Evolutionary conservation across 2,113 vertebrate genomes (phyloP).

Genomic region (Rhadina sibilatrix): DNA sequence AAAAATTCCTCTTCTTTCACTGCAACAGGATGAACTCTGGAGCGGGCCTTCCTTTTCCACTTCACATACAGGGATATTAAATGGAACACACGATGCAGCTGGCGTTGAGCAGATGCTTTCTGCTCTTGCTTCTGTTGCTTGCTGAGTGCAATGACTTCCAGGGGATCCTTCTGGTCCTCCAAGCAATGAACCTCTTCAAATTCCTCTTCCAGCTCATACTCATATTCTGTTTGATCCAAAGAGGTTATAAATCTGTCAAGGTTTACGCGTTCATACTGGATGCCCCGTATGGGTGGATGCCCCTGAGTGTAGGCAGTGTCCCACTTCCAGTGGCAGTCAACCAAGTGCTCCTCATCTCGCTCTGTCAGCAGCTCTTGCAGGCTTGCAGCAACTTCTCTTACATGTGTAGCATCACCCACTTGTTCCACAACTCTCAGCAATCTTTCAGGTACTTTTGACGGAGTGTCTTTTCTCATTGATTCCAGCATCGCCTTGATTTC

Average conservation of each 20-base stretch:
- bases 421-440: slow-evolving; percentile 52
- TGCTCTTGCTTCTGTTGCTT: slow-evolving; percentile 69
- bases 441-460: slow-evolving; percentile 65
- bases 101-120: slow-evolving; percentile 60
- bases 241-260: slow-evolving; percentile 58
- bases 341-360: slow-evolving; percentile 72
- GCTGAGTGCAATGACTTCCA: slow-evolving; percentile 68
- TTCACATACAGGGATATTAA: slow-evolving; percentile 56
- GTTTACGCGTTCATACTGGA: slow-evolving; percentile 66
- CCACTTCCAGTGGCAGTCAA: slow-evolving; percentile 80
- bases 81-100: slow-evolving; percentile 41
- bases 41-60: slow-evolving; percentile 64
- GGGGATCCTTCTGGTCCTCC: slow-evolving; percentile 69
- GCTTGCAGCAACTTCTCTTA: slow-evolving; percentile 54
- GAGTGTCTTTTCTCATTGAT: not conserved
- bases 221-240: not conserved
- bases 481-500: slow-evolving; percentile 26
- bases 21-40: not conserved
- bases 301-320: slow-evolving; percentile 54
- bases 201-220: slow-evolving; percentile 31
- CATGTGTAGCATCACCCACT: not conserved
- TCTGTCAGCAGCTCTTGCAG: slow-evolving; percentile 72
- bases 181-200: slow-evolving; percentile 37
- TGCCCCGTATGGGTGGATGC: slow-evolving; percentile 48
- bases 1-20: slow-evolving; percentile 43